Evolutionary conservation across 2,113 vertebrate species (phyloP).

Genomic region (Phylloscopus whistleri): DNA sequence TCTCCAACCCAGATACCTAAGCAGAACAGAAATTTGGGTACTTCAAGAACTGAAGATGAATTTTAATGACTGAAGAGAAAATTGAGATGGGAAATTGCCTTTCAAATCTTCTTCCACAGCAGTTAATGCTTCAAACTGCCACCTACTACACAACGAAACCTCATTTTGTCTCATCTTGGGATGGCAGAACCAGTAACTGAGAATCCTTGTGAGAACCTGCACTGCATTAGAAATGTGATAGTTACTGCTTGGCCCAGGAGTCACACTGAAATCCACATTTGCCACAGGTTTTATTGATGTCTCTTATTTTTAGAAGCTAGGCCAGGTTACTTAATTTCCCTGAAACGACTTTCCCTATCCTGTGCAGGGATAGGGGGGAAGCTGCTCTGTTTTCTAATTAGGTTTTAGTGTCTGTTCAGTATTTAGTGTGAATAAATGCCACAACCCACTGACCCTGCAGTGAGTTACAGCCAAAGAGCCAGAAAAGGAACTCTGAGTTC

Average conservation of each 20-base stretch:
- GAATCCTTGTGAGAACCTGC: neutral
- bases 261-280: neutral
- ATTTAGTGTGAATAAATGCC: neutral
- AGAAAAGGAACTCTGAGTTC: neutral
- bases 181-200: conserved; percentile 21
- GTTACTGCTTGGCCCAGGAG: neutral
- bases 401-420: neutral
- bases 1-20: conserved; percentile 3
- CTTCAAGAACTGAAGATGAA: conserved; percentile 43
- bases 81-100: conserved; percentile 58
- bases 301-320: neutral
- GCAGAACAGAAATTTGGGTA: conserved; percentile 36
- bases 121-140: conserved; percentile 53
- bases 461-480: neutral
- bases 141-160: conserved; percentile 7
- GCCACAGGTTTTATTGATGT: neutral
- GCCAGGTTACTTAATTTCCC: neutral
- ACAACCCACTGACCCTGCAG: neutral
- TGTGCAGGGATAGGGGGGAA: neutral
- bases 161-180: conserved; percentile 46
- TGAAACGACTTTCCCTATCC: neutral
- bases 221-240: neutral
- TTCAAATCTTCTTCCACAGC: conserved; percentile 51
- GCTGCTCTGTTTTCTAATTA: neutral
- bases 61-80: conserved; percentile 63